Evolutionary conservation across 2,888 invertebrate genomes (phyloP).

Genomic region (Tachina grossa): DNA sequence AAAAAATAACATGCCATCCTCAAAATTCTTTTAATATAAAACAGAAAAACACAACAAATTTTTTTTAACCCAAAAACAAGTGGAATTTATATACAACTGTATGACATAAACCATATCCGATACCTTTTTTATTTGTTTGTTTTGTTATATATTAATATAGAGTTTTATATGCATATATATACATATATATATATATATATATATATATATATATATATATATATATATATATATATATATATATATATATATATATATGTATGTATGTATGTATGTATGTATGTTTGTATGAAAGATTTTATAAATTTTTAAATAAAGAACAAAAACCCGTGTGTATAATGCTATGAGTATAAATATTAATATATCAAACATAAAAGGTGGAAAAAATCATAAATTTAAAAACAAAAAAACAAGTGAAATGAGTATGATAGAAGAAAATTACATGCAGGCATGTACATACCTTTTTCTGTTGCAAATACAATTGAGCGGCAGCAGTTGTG

Average conservation of each 20-base stretch:
- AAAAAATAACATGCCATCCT: constrained; percentile 62
- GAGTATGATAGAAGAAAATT: constrained; percentile 43
- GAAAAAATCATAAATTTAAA: constrained; percentile 52
- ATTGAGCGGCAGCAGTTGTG: constrained; percentile 76
- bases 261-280: too few relatives aligned
- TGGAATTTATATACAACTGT: constrained; percentile 59
- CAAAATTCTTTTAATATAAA: constrained; percentile 28
- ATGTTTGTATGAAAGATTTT: constrained; percentile 47
- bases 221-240: too few relatives aligned
- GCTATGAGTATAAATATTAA: constrained; percentile 43
- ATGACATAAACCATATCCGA: constrained; percentile 68
- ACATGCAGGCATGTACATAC: constrained; percentile 73
- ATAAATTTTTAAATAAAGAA: constrained; percentile 34
- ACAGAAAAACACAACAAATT: constrained; percentile 61
- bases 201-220: too few relatives aligned
- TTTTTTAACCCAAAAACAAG: constrained; percentile 52
- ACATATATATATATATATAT: too few relatives aligned
- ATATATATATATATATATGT: too few relatives aligned
- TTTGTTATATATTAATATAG: constrained; percentile 18
- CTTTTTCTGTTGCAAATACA: constrained; percentile 82
- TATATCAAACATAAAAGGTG: constrained; percentile 40
- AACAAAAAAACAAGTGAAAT: constrained; percentile 28
- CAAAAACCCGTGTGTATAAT: constrained; percentile 36
- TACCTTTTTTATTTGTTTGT: constrained; percentile 35
- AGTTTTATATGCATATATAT: constrained; percentile 20